A percentile compares a stretch with the other conserved stretches of the same genome.
phyloP scores from a whole-genome alignment of 92 coral and sea anemone genomes.

The Meandrina meandrites region DNA sequence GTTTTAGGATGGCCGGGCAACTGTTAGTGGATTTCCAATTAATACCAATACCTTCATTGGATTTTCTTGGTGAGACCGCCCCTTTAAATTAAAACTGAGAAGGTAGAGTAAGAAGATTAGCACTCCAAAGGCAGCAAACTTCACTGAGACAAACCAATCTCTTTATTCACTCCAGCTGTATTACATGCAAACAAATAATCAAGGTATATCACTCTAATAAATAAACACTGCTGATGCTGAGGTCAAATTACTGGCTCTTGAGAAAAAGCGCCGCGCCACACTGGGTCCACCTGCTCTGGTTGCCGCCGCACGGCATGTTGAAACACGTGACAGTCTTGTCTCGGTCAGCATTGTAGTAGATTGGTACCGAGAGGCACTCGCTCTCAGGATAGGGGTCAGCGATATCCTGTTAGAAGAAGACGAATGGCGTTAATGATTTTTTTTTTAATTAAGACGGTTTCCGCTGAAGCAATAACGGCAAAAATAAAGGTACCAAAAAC shows the following conservation, averaged over 20 bases:
- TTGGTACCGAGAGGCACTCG: constrained; percentile 94
- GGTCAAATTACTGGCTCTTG: constrained; percentile 71
- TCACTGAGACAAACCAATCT: background rate
- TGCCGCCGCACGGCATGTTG: constrained; percentile 92
- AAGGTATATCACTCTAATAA: background rate
- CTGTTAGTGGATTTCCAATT: no score
- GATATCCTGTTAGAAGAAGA: constrained; percentile 58
- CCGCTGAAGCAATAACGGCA: no score
- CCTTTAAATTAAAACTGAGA: no score
- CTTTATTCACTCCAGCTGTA: background rate
- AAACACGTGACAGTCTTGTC: constrained; percentile 93
- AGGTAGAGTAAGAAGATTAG: no score
- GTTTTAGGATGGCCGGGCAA: no score
- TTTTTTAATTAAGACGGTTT: no score
- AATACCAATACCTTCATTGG: no score
- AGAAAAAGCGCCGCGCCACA: constrained; percentile 98
- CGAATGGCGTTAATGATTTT: background rate
- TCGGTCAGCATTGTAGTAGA: constrained; percentile 93
- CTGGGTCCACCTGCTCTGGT: constrained; percentile 92
- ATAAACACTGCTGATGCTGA: background rate
- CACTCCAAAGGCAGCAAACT: no score
- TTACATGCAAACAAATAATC: background rate
- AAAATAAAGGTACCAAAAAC: no score
- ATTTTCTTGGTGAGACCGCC: no score
- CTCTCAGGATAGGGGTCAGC: constrained; percentile 88